phyloP scores from a whole-genome alignment of 1,140 invertebrate genomes.

The Drosophila azteca region DNA sequence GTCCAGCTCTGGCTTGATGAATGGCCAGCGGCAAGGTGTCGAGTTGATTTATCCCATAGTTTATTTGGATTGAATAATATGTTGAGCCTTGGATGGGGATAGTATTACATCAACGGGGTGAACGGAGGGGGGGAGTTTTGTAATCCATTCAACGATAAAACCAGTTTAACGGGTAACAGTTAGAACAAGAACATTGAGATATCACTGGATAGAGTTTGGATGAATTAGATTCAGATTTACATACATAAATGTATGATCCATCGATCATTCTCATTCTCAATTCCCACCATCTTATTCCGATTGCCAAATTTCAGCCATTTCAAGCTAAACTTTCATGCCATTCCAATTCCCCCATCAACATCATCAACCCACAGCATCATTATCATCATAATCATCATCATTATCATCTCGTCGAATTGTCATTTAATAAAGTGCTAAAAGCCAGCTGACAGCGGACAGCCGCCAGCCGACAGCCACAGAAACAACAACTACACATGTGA shows the following conservation, averaged over 20 bases:
- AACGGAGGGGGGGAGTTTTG: neutral
- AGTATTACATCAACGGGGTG: constrained; percentile 46
- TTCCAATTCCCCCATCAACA: constrained; percentile 6
- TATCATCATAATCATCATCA: constrained; percentile 30
- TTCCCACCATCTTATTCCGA: neutral
- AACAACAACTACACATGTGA: constrained; percentile 20
- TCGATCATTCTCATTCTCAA: neutral
- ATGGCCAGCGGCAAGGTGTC: constrained; percentile 7
- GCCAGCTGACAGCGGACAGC: constrained; percentile 6
- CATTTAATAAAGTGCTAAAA: constrained; percentile 48
- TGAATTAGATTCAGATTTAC: no score
- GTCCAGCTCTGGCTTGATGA: constrained; percentile 12
- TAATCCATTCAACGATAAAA: constrained; percentile 9
- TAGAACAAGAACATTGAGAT: neutral
- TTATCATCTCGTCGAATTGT: constrained; percentile 33
- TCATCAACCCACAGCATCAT: neutral
- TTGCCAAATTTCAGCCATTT: no score
- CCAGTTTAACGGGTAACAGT: constrained; percentile 20
- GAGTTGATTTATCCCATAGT: constrained; percentile 43
- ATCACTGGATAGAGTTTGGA: neutral
- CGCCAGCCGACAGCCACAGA: no score
- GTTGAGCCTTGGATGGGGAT: constrained; percentile 21
- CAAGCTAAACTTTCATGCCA: constrained; percentile 16
- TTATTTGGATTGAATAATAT: constrained; percentile 40
- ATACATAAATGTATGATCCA: neutral